phyloP scores from a whole-genome alignment of 2,888 invertebrate genomes.

The Apotomis turbidana region DNA sequence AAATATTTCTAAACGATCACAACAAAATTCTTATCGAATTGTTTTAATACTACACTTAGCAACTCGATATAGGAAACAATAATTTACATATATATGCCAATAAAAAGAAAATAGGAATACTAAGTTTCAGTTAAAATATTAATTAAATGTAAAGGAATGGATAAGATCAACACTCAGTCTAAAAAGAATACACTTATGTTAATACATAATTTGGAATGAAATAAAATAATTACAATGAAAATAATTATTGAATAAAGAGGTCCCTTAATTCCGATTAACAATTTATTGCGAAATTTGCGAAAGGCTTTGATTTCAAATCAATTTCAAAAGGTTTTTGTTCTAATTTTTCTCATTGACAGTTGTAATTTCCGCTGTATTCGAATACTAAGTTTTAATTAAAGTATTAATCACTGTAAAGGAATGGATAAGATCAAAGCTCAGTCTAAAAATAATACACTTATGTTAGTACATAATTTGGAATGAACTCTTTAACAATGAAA shows the following conservation, averaged over 20 bases:
- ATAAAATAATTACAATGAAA: conserved; percentile 1
- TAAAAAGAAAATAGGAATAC: conserved; percentile 21
- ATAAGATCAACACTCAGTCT: conserved; percentile 34
- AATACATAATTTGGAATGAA: conserved; percentile 35
- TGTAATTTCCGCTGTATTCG: conserved; percentile 5
- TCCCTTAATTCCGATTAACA: conserved; percentile 11
- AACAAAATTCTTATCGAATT: conserved; percentile 13
- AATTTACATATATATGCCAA: conserved; percentile 15
- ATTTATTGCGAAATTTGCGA: neutral
- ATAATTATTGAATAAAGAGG: conserved; percentile 18
- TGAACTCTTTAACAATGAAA: conserved; percentile 17
- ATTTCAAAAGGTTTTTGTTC: no score
- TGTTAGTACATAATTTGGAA: conserved; percentile 28
- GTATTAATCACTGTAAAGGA: conserved; percentile 22
- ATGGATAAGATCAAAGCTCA: conserved; percentile 33
- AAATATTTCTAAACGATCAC: conserved; percentile 23
- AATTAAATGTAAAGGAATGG: conserved; percentile 30
- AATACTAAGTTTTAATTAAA: neutral
- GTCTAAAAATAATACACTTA: conserved; percentile 36
- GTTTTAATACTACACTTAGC: neutral
- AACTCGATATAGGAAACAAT: conserved; percentile 10
- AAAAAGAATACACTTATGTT: conserved; percentile 29
- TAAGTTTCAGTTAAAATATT: neutral
- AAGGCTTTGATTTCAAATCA: neutral
- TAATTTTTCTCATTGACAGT: neutral